Evolutionary conservation across 1,140 invertebrate genomes (phyloP).

Genomic region (Pogonomyrmex barbatus): DNA sequence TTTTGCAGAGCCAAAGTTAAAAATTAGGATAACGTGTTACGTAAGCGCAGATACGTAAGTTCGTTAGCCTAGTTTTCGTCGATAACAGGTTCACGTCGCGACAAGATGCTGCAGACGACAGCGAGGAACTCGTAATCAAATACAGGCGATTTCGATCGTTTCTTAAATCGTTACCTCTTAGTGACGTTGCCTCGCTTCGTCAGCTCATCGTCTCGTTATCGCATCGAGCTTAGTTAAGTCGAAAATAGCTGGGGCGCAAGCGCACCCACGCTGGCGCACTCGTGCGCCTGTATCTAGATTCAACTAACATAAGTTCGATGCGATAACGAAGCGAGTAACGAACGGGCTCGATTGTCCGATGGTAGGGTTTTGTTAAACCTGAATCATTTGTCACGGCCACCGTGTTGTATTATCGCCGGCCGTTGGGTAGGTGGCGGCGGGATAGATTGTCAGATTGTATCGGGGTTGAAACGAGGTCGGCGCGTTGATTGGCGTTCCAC

Average conservation of each 20-base stretch:
- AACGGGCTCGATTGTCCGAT: slow-evolving; percentile 49
- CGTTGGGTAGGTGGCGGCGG: slow-evolving; percentile 52
- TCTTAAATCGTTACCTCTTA: slow-evolving; percentile 44
- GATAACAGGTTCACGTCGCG: not conserved
- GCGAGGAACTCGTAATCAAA: slow-evolving; percentile 19
- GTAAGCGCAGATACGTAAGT: not conserved
- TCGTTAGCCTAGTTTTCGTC: not conserved
- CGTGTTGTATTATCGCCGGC: slow-evolving; percentile 22
- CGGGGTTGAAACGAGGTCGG: slow-evolving; percentile 63
- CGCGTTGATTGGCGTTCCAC: slow-evolving; percentile 73
- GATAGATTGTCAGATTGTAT: slow-evolving; percentile 71
- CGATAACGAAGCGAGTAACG: slow-evolving; percentile 72
- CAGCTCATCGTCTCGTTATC: slow-evolving; percentile 56
- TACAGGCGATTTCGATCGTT: not conserved
- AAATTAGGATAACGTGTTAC: not conserved
- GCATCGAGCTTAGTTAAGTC: slow-evolving; percentile 44
- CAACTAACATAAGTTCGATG: slow-evolving; percentile 46
- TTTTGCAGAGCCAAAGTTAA: not conserved
- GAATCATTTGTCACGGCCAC: slow-evolving; percentile 75
- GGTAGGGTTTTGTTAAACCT: slow-evolving; percentile 70
- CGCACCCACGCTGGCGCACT: slow-evolving; percentile 32
- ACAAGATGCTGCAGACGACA: slow-evolving; percentile 8
- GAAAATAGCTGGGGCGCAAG: slow-evolving; percentile 12
- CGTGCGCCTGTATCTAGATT: slow-evolving; percentile 59
- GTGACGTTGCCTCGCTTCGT: slow-evolving; percentile 16